These are phyloP conservation scores for Damaliscus lunatus DNA, from an alignment of 2,113 vertebrate species.

Conservation along the genomic window DNA sequence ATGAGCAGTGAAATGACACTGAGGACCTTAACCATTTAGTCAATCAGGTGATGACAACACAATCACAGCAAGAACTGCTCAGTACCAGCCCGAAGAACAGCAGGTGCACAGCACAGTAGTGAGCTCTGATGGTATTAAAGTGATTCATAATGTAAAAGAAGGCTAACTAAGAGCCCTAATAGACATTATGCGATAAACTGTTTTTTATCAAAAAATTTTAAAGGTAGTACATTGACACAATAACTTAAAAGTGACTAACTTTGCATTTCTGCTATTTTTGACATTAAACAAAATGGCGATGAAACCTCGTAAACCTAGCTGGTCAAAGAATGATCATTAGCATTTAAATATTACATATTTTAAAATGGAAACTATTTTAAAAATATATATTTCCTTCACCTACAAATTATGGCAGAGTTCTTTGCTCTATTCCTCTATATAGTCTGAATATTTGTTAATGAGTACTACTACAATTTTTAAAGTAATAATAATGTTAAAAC, in stretches of 20 bases:
- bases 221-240: neutral
- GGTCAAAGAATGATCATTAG: neutral
- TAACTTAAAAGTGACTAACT: neutral
- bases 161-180: neutral
- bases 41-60: neutral
- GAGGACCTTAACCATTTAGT: neutral
- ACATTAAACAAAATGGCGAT: neutral
- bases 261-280: slow-evolving; percentile 4
- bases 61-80: neutral
- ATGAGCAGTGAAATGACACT: neutral
- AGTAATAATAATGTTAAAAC: neutral
- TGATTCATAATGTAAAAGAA: neutral
- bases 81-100: neutral
- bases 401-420: neutral
- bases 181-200: neutral
- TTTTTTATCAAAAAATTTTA: neutral
- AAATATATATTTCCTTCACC: neutral
- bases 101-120: neutral
- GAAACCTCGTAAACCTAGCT: neutral
- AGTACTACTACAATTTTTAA: neutral
- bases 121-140: neutral
- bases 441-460: neutral
- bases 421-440: neutral
- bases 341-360: neutral
- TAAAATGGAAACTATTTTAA: neutral